Base-by-base conservation (phyloP, 2,113 vertebrate species). In the Tachycineta bicolor region DNA sequence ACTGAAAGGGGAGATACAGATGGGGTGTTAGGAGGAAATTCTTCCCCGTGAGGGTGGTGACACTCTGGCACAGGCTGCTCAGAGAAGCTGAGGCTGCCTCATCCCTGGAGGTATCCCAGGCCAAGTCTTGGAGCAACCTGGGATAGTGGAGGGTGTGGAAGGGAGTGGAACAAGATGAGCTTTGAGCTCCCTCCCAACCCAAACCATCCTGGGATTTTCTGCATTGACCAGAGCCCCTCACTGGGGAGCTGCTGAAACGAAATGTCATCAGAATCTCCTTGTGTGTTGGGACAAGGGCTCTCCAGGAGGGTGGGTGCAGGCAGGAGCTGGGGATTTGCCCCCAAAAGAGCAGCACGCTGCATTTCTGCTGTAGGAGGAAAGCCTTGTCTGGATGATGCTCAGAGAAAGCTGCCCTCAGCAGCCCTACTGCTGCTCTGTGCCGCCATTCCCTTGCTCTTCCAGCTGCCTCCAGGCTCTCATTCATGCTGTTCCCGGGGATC, bases 111-210 rank as follows among this genome's bases (percentile, higher is more conserved):
- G 31, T 63, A 41, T 43, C 12, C 31, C 3, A 43, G 25, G 25
- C 14, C 10, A 55, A 34, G 17, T 24, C 21, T 34, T 83, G 63
- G 56, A 63, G 31, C 18, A 83, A 0, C 12, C 14, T 77, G 56
- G 56, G 5, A 0, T 14, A 2, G 9, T 44, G 64, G 56, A 33
- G 8, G 31, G 34, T 16, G 3, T 22, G 53, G 16, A 46, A 76
- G 29, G 24, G 29, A 3, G 3, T 60, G 41, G 41, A 43, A 37
- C 0, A 0, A 23, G 41, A 23, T 49, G 63, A 77, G 26, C 34
- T 70, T 37, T 56, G 19, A 77, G 25, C 22, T 77, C 34, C 25
- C 20, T n/a, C n/a, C 19, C 34, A 56, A 2, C 17, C 6, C 49
- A 28, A 24, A 55, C 49, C 22, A 3, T 49, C 33, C 8, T 63